Percentiles rank a stretch among this genome's conserved stretches.
Conservation (phyloP, 2,797 vertebrate genomes). For the Phoebastria nigripes region DNA sequence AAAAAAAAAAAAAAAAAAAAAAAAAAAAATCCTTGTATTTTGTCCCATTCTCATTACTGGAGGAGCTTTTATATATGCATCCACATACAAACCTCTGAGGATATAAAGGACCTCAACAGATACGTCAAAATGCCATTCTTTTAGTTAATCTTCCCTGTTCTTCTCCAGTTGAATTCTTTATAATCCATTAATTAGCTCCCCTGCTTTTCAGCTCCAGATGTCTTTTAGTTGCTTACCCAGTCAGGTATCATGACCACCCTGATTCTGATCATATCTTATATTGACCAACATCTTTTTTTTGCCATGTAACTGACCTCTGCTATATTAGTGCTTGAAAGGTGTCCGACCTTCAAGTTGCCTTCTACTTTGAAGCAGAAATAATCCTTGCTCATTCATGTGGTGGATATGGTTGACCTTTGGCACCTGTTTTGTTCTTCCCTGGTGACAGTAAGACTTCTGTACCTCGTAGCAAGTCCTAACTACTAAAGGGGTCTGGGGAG, state of each 20-base stretch:
- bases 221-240: neutral
- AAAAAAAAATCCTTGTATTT: neutral
- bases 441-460: neutral
- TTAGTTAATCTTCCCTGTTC: neutral
- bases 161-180: neutral
- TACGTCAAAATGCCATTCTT: neutral
- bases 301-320: neutral
- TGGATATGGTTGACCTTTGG: neutral
- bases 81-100: neutral
- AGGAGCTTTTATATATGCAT: neutral
- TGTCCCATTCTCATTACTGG: neutral
- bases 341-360: neutral
- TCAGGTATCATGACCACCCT: rapidly evolving
- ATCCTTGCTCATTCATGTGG: neutral
- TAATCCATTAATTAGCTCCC: neutral
- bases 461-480: neutral
- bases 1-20: neutral
- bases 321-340: neutral
- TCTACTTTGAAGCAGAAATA: neutral
- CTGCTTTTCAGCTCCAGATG: neutral
- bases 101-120: too few relatives aligned
- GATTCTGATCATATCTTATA: too few relatives aligned
- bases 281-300: neutral
- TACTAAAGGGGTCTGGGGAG: neutral
- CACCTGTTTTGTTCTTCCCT: neutral